phyloP scores from a whole-genome alignment of 2,797 vertebrate genomes.

The Pangasius djambal region DNA sequence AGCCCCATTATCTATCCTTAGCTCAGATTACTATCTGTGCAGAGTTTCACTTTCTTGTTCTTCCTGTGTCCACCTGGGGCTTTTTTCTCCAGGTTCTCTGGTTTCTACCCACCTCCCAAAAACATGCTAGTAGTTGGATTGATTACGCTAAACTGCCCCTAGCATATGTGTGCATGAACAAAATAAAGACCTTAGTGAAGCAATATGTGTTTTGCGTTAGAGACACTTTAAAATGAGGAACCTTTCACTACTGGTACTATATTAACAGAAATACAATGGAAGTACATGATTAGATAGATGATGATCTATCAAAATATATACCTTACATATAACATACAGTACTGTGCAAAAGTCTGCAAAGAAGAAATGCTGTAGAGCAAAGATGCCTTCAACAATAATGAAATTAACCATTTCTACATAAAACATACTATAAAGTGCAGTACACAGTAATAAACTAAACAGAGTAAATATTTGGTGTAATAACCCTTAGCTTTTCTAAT shows the following conservation, averaged over 20 bases:
- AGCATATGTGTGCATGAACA: background rate
- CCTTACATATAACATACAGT: background rate
- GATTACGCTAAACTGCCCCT: background rate
- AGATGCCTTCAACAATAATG: background rate
- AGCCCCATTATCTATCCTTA: background rate
- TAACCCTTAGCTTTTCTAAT: too few species aligned
- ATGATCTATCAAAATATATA: background rate
- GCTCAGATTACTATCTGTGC: background rate
- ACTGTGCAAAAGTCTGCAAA: slow-evolving; percentile 11
- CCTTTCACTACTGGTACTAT: background rate
- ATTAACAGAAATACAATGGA: background rate
- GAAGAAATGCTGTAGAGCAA: background rate
- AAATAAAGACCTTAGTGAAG: background rate
- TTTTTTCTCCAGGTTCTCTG: background rate
- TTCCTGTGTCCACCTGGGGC: background rate
- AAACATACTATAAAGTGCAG: background rate
- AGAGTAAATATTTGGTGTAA: background rate
- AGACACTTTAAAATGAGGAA: background rate
- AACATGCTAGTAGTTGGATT: background rate
- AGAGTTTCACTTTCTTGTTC: background rate
- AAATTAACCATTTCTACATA: background rate
- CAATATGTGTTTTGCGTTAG: background rate
- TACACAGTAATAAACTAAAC: background rate
- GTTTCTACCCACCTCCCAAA: background rate
- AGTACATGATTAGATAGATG: background rate